phyloP scores from a whole-genome alignment of 2,888 invertebrate genomes.

The Drosophila antonietae region DNA sequence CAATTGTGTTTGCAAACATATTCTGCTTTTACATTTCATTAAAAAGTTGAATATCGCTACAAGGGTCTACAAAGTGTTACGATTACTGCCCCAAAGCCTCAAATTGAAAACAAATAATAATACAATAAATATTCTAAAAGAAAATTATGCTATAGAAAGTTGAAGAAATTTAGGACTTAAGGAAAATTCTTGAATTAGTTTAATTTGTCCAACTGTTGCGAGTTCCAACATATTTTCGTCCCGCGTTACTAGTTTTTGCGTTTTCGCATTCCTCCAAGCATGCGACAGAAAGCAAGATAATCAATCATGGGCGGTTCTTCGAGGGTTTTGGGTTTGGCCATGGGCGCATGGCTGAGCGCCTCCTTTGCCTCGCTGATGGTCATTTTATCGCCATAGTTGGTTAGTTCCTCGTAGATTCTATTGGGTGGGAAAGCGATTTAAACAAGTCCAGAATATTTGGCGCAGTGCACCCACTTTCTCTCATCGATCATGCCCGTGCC shows the following conservation, averaged over 20 bases:
- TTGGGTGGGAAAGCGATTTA: background rate
- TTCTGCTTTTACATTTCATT: background rate
- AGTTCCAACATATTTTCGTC: background rate
- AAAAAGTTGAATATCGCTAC: background rate
- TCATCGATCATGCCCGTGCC: constrained; percentile 88
- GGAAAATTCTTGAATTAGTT: constrained; percentile 1
- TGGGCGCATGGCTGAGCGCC: constrained; percentile 88
- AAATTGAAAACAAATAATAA: background rate
- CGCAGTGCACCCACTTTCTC: constrained; percentile 85
- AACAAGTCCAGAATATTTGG: background rate
- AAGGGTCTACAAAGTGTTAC: background rate
- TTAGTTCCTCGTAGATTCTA: constrained; percentile 88
- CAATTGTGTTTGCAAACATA: background rate
- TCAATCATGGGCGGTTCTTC: constrained; percentile 87
- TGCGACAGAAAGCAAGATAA: constrained; percentile 87
- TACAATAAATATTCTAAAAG: constrained; percentile 3
- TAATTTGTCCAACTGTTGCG: background rate
- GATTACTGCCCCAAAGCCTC: background rate
- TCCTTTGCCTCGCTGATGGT: constrained; percentile 87
- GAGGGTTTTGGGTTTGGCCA: constrained; percentile 85
- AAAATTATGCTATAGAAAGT: constrained; percentile 10
- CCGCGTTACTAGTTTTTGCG: constrained; percentile 60
- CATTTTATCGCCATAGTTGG: constrained; percentile 88
- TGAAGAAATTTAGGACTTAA: constrained; percentile 2
- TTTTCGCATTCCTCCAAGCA: constrained; percentile 87